Percentiles rank a stretch among this genome's conserved stretches.
Evolutionary conservation across 2,888 invertebrate genomes (phyloP).

Genomic region (Cacoxenus indagator): DNA sequence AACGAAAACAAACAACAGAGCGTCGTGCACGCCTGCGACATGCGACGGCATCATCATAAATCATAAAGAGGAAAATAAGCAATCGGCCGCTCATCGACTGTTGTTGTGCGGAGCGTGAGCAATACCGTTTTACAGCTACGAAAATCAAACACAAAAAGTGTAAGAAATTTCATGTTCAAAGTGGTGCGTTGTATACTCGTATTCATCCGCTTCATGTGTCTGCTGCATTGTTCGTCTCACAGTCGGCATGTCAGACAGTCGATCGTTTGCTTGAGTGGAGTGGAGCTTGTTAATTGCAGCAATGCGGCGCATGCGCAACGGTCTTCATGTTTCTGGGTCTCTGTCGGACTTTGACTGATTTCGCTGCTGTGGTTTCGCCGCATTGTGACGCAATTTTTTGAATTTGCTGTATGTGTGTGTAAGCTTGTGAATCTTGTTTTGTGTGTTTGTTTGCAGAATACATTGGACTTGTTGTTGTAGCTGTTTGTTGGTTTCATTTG

Average conservation of each 20-base stretch:
- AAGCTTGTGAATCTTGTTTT: neutral
- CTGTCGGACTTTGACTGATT: slow-evolving; percentile 39
- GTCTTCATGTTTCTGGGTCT: slow-evolving; percentile 56
- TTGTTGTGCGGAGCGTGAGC: too few relatives aligned
- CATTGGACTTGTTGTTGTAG: neutral
- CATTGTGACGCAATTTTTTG: slow-evolving; percentile 55
- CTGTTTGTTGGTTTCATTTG: slow-evolving; percentile 38
- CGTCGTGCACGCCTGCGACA: neutral
- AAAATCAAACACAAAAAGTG: neutral
- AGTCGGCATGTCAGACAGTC: neutral
- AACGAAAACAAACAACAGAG: slow-evolving; percentile 5
- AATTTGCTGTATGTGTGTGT: slow-evolving; percentile 29
- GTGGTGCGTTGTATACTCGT: too few relatives aligned
- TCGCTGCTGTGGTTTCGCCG: slow-evolving; percentile 33
- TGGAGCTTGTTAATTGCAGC: slow-evolving; percentile 9
- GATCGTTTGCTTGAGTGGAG: neutral
- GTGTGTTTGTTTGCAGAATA: neutral
- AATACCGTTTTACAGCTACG: neutral
- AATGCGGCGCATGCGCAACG: slow-evolving; percentile 47
- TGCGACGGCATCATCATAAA: neutral
- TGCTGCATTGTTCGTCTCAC: neutral
- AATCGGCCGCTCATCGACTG: too few relatives aligned
- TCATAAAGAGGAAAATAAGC: neutral
- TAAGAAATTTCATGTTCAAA: too few relatives aligned
- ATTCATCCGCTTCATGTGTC: too few relatives aligned